Evolutionary conservation across 1,140 invertebrate genomes (phyloP).

Genomic region (Lepidurus apus): DNA sequence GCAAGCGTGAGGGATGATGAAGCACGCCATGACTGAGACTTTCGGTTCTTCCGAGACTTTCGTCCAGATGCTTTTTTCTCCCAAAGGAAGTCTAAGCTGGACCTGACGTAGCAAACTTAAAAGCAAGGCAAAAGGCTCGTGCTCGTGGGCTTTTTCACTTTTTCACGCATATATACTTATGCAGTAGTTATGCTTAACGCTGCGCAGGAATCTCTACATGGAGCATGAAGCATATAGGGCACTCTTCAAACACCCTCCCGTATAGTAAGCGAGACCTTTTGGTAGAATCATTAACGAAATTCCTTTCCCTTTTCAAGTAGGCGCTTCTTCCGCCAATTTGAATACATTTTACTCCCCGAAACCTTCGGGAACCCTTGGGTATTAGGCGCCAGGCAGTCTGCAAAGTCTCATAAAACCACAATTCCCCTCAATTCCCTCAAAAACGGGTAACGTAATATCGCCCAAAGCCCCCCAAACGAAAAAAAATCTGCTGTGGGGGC

Average conservation of each 20-base stretch:
- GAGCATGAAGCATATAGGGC: background rate
- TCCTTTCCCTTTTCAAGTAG: background rate
- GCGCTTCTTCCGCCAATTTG: background rate
- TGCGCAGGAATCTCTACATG: background rate
- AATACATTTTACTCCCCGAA: background rate
- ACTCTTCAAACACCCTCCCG: background rate
- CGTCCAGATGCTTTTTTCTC: constrained; percentile 8
- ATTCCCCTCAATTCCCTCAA: too few relatives aligned
- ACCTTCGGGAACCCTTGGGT: background rate
- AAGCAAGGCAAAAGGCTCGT: background rate
- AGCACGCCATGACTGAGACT: background rate
- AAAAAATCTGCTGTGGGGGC: too few relatives aligned
- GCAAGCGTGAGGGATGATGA: constrained; percentile 12
- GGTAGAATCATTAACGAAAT: constrained; percentile 11
- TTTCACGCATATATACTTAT: background rate
- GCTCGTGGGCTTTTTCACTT: background rate
- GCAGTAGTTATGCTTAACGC: background rate
- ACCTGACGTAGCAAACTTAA: too few relatives aligned
- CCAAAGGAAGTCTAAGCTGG: background rate
- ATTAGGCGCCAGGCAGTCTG: background rate
- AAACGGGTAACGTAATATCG: too few relatives aligned
- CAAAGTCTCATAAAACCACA: background rate
- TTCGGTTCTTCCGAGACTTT: background rate
- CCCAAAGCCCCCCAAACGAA: too few relatives aligned
- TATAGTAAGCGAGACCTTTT: background rate